These are phyloP conservation scores for Tenebrosternarchus preto DNA, from an alignment of 2,113 vertebrate species.

Conservation along the genomic window DNA sequence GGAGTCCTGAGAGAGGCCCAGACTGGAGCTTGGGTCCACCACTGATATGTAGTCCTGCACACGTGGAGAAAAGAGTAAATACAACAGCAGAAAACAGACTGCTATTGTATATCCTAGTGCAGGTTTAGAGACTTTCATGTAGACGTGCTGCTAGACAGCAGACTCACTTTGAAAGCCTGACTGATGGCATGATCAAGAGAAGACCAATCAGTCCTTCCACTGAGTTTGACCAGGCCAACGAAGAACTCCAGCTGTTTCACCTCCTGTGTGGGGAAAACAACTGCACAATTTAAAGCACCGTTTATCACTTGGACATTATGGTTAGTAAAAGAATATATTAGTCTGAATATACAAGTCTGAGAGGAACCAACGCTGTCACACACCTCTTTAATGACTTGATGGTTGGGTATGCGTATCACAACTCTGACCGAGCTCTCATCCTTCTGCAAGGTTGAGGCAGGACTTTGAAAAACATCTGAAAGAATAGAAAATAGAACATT, in stretches of 20 bases:
- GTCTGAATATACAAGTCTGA: neutral
- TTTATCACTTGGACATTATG: neutral
- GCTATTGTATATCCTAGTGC: neutral
- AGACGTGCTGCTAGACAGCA: neutral
- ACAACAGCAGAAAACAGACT: no score
- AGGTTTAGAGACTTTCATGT: neutral
- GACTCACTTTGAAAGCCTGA: constrained; percentile 89
- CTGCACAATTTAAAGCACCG: neutral
- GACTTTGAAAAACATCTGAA: constrained; percentile 51
- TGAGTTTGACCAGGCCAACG: constrained; percentile 86
- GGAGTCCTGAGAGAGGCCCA: constrained; percentile 90
- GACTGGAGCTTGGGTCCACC: constrained; percentile 89
- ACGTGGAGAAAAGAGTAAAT: neutral
- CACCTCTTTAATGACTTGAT: constrained; percentile 93
- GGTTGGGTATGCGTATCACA: constrained; percentile 84
- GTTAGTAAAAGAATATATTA: neutral
- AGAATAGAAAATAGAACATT: neutral
- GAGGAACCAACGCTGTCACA: constrained; percentile 54
- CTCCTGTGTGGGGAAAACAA: constrained; percentile 75
- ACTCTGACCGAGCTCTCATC: constrained; percentile 86
- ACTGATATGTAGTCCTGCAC: constrained; percentile 88
- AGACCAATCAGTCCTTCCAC: constrained; percentile 91
- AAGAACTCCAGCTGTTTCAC: constrained; percentile 95
- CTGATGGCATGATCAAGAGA: constrained; percentile 90
- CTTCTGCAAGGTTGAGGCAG: constrained; percentile 67